Evolutionary conservation across 2,113 vertebrate genomes (phyloP).

Genomic region (Halichoerus grypus): DNA sequence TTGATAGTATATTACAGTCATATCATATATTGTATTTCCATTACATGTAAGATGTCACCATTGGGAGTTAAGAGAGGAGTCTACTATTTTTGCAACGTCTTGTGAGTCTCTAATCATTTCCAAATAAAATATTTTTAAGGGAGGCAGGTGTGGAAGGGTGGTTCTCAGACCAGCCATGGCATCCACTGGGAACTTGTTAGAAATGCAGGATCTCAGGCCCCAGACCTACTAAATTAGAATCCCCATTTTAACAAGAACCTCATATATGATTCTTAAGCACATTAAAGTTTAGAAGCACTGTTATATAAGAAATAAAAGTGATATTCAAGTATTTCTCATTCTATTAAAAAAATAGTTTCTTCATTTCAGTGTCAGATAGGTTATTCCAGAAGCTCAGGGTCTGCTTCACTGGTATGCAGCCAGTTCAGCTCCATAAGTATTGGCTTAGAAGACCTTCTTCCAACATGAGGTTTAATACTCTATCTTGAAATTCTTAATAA

Average conservation of each 20-base stretch:
- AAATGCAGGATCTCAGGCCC: slow-evolving; percentile 13
- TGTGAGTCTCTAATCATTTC: not conserved
- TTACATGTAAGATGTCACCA: not conserved
- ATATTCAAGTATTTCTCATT: slow-evolving; percentile 34
- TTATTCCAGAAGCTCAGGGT: not conserved
- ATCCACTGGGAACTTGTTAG: not conserved
- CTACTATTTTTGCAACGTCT: not conserved
- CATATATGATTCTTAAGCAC: not conserved
- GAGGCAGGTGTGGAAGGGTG: not conserved
- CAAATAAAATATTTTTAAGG: not conserved
- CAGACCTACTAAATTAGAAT: slow-evolving; percentile 45
- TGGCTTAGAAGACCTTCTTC: not conserved
- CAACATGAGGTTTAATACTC: not conserved
- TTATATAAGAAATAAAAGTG: slow-evolving; percentile 11
- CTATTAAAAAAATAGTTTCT: not conserved
- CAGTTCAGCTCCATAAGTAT: not conserved
- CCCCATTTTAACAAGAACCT: slow-evolving; percentile 30
- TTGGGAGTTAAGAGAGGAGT: not conserved
- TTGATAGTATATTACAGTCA: not conserved
- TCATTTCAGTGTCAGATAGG: not conserved
- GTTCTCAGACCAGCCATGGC: not conserved
- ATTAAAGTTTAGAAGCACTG: slow-evolving; percentile 40
- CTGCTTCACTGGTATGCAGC: not conserved
- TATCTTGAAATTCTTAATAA: slow-evolving; percentile 24
- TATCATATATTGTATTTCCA: not conserved